phyloP scores from a whole-genome alignment of 2,888 invertebrate genomes.

The Drosophila parthenogenetica region DNA sequence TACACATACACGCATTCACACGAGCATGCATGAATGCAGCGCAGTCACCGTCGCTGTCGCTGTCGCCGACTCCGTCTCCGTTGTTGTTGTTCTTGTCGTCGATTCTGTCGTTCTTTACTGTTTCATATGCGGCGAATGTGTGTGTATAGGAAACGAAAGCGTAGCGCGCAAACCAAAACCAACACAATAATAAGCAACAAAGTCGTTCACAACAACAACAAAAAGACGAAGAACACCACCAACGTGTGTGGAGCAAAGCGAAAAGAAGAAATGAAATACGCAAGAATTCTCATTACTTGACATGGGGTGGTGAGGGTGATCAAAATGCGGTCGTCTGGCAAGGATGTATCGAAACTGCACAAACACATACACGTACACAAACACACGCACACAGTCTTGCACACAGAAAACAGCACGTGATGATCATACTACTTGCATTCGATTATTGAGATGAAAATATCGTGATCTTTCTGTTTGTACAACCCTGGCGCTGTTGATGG shows the following conservation, averaged over 20 bases:
- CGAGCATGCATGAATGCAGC: constrained; percentile 29
- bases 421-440: constrained; percentile 21
- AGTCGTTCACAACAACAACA: constrained; percentile 18
- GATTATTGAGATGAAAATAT: constrained; percentile 8
- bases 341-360: constrained; percentile 41
- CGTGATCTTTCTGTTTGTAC: constrained; percentile 37
- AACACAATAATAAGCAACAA: constrained; percentile 34
- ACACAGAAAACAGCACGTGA: constrained; percentile 36
- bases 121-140: constrained; percentile 27
- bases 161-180: constrained; percentile 46
- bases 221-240: constrained; percentile 12
- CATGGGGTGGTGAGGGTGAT: constrained; percentile 23
- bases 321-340: constrained; percentile 39
- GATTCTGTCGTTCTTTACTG: constrained; percentile 29
- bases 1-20: too few relatives aligned
- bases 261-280: constrained; percentile 29
- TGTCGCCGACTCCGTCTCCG: constrained; percentile 28
- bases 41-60: constrained; percentile 24
- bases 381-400: not conserved
- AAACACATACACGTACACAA: constrained; percentile 1
- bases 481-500: constrained; percentile 31
- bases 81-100: constrained; percentile 9
- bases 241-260: constrained; percentile 17
- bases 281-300: constrained; percentile 36
- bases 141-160: constrained; percentile 40